Percentiles rank a stretch among this genome's conserved stretches.
phyloP scores from a whole-genome alignment of 2,888 invertebrate genomes.

The Amblyteles armatorius region DNA sequence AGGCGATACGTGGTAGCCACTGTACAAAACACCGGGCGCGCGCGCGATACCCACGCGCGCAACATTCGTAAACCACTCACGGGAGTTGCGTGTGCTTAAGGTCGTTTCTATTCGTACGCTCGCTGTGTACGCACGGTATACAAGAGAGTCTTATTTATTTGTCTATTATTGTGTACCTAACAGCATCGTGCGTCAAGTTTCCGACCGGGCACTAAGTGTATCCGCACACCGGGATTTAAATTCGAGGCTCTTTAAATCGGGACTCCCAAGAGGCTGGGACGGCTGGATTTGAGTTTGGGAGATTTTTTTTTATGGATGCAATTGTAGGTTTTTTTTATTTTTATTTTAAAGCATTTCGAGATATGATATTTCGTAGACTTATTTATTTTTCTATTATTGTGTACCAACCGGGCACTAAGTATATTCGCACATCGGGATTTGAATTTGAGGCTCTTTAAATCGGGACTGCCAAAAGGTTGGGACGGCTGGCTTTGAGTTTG shows the following conservation, averaged over 20 bases:
- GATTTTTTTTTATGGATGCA: neutral
- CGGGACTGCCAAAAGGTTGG: neutral
- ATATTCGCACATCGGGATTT: neutral
- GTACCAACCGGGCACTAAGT: slow-evolving; percentile 2
- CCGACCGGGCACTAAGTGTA: slow-evolving; percentile 20
- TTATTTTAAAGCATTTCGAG: neutral
- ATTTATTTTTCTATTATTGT: too few species aligned
- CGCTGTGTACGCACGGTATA: neutral
- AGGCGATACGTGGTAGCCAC: slow-evolving; percentile 26
- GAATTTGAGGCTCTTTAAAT: too few species aligned
- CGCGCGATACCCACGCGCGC: slow-evolving; percentile 15
- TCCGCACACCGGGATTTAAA: slow-evolving; percentile 19
- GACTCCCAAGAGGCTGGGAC: neutral
- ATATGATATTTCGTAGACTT: too few species aligned
- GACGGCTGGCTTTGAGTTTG: neutral
- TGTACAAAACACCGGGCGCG: neutral
- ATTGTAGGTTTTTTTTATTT: neutral
- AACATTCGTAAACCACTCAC: slow-evolving; percentile 14
- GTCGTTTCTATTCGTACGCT: neutral
- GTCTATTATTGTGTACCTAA: slow-evolving; percentile 29
- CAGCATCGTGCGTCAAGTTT: neutral
- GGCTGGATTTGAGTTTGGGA: too few species aligned
- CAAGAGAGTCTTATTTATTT: slow-evolving; percentile 35
- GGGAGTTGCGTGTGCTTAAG: slow-evolving; percentile 5
- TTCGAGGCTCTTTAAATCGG: neutral